Evolutionary conservation across 2,113 vertebrate genomes (phyloP).

Genomic region (Prinia subflava): DNA sequence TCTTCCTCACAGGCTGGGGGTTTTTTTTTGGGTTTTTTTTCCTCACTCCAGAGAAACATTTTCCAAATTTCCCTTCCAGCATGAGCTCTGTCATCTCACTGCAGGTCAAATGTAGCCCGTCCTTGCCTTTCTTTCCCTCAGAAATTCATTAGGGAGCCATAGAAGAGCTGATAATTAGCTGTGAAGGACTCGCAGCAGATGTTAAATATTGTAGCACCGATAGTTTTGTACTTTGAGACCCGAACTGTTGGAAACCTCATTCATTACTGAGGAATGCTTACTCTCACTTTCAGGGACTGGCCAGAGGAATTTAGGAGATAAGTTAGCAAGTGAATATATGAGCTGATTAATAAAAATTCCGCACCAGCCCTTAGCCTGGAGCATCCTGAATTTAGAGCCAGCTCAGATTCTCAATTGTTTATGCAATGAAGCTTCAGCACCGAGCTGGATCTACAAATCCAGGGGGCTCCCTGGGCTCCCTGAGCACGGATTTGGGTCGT

Average conservation of each 20-base stretch:
- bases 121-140: background rate
- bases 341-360: background rate
- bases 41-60: background rate
- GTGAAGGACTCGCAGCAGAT: background rate
- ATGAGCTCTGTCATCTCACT: background rate
- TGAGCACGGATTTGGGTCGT: background rate
- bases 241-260: background rate
- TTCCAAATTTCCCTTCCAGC: background rate
- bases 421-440: background rate
- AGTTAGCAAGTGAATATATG: background rate
- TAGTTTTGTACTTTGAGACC: background rate
- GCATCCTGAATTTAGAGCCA: background rate
- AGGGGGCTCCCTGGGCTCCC: background rate
- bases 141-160: background rate
- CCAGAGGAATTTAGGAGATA: background rate
- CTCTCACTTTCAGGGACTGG: background rate
- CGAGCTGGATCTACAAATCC: background rate
- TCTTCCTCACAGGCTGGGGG: background rate
- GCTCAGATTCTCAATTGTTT: background rate
- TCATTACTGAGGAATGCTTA: background rate
- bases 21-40: too few species aligned
- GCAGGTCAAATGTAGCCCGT: background rate
- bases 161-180: background rate
- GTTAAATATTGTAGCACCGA: background rate
- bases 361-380: background rate